phyloP scores from a whole-genome alignment of 2,113 vertebrate genomes.

The Emydura subglobosa region DNA sequence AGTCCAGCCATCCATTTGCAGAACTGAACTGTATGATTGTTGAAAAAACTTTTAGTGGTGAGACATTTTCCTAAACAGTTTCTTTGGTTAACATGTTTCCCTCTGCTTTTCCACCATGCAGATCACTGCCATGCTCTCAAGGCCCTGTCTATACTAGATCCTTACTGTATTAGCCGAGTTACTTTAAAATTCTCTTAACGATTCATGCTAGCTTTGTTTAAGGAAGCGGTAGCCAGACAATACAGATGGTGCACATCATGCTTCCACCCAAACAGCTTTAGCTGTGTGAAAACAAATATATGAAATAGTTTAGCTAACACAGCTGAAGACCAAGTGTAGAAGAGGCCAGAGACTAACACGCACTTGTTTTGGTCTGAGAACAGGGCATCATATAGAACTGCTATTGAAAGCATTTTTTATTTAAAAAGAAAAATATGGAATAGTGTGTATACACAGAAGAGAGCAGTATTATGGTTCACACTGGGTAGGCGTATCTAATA shows the following conservation, averaged over 20 bases:
- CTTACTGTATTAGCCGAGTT: not conserved
- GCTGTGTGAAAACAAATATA: not conserved
- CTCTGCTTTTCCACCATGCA: not conserved
- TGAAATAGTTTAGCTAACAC: not conserved
- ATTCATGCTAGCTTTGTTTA: not conserved
- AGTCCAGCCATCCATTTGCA: not conserved
- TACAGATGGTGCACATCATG: not conserved
- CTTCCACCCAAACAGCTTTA: not conserved
- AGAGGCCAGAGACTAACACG: not conserved
- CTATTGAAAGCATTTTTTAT: not conserved
- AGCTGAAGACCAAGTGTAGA: rapidly evolving
- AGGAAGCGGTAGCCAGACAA: not conserved
- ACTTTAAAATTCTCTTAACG: not conserved
- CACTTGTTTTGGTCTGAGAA: not conserved
- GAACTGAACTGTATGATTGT: not conserved
- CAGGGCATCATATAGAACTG: not conserved
- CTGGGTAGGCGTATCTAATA: not conserved
- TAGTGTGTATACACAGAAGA: not conserved
- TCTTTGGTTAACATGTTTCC: not conserved
- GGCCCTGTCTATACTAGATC: not conserved
- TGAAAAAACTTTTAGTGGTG: not conserved
- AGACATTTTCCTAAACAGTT: not conserved
- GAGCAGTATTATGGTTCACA: not conserved
- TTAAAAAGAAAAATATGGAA: not conserved
- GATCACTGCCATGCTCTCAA: not conserved